phyloP scores from a whole-genome alignment of 2,113 vertebrate species.

The Hylia prasina region DNA sequence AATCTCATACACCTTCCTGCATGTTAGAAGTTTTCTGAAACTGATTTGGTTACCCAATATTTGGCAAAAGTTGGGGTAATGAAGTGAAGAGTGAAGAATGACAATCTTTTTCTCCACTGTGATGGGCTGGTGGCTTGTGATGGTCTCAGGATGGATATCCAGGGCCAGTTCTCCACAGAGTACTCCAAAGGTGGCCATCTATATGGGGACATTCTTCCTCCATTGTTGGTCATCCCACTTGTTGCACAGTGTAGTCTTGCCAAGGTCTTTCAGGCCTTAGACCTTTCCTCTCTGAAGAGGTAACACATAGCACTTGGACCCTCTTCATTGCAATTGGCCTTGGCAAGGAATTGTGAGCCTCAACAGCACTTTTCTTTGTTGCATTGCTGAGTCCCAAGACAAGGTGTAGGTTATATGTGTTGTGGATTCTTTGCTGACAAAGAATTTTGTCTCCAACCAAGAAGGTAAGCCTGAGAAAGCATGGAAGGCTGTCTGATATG shows the following conservation, averaged over 20 bases:
- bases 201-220: neutral
- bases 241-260: neutral
- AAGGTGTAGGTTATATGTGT: accelerated
- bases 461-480: neutral
- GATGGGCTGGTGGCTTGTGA: neutral
- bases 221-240: neutral
- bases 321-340: neutral
- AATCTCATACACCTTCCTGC: neutral
- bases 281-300: neutral
- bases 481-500: neutral
- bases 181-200: neutral
- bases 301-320: neutral
- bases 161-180: neutral
- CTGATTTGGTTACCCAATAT: neutral
- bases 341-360: neutral
- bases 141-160: neutral
- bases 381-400: neutral
- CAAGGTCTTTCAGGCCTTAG: neutral
- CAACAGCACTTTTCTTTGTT: neutral
- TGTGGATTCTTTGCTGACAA: neutral
- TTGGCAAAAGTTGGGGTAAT: neutral
- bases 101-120: neutral
- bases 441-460: neutral
- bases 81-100: neutral
- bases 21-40: neutral